A percentile compares a stretch with the other conserved stretches of the same genome.
Conservation (phyloP, 2,888 invertebrate species). For the Augochlorella aurata region DNA sequence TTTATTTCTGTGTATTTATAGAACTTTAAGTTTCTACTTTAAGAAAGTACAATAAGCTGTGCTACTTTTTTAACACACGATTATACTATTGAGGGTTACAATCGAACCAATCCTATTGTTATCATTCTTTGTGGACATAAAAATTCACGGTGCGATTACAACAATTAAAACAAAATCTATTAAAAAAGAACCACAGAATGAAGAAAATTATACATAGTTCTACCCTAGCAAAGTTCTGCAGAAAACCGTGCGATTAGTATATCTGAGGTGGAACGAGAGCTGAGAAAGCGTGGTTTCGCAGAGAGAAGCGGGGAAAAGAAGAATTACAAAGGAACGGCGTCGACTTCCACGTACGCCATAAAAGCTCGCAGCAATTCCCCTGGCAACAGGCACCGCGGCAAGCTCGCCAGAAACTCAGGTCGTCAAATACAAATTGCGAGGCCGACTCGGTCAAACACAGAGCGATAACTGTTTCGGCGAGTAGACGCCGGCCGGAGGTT, state of each 20-base stretch:
- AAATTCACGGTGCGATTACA: too few species aligned
- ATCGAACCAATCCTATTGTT: too few species aligned
- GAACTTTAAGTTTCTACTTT: too few species aligned
- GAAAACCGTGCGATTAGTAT: not conserved
- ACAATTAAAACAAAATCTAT: too few species aligned
- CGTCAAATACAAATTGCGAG: conserved; percentile 55
- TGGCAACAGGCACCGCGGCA: conserved; percentile 4
- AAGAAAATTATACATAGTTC: not conserved
- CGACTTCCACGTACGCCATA: not conserved
- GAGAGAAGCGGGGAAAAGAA: not conserved
- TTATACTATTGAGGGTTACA: too few species aligned
- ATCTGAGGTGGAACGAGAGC: not conserved
- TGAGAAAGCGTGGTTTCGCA: not conserved
- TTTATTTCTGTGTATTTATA: too few species aligned
- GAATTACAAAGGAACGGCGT: conserved; percentile 11
- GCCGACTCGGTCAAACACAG: conserved; percentile 45
- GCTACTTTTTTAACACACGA: too few species aligned
- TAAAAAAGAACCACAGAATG: too few species aligned
- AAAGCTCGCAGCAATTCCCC: conserved; percentile 26
- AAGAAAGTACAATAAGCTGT: too few species aligned
- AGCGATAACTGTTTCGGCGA: conserved; percentile 42
- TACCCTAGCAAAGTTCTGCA: not conserved
- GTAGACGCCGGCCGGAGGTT: not conserved
- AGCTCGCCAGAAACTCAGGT: not conserved
- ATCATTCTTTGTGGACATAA: too few species aligned